phyloP scores from a whole-genome alignment of 2,888 invertebrate species.

The Tachina fera region DNA sequence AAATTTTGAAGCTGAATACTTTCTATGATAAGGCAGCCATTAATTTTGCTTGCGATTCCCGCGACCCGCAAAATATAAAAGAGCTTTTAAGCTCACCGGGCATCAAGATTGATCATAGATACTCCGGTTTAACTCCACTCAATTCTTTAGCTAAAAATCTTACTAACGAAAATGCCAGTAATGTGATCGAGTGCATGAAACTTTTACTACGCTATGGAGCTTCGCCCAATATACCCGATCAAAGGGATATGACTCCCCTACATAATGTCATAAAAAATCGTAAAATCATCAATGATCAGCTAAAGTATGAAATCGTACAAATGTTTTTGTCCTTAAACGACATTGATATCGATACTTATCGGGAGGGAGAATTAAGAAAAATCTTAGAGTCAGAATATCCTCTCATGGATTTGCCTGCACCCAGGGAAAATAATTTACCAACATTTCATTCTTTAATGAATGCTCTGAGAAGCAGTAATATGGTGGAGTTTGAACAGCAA shows the following conservation, averaged over 20 bases:
- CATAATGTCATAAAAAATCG: slow-evolving; percentile 78
- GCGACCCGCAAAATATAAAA: slow-evolving; percentile 78
- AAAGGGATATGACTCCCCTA: slow-evolving; percentile 79
- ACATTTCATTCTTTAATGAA: slow-evolving; percentile 84
- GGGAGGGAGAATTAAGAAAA: slow-evolving; percentile 80
- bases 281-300: slow-evolving; percentile 74
- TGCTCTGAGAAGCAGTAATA: slow-evolving; percentile 84
- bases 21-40: slow-evolving; percentile 79
- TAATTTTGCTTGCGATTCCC: slow-evolving; percentile 80
- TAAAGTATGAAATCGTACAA: slow-evolving; percentile 75
- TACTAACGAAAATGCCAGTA: slow-evolving; percentile 75
- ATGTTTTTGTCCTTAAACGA: slow-evolving; percentile 76
- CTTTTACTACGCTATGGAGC: slow-evolving; percentile 78
- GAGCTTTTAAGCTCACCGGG: slow-evolving; percentile 74
- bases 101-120: slow-evolving; percentile 77
- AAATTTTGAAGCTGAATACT: slow-evolving; percentile 76
- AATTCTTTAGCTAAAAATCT: slow-evolving; percentile 80
- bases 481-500: slow-evolving; percentile 84
- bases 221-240: slow-evolving; percentile 80
- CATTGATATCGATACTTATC: slow-evolving; percentile 80
- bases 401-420: slow-evolving; percentile 75
- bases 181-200: slow-evolving; percentile 77
- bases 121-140: slow-evolving; percentile 78
- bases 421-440: slow-evolving; percentile 58
- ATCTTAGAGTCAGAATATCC: slow-evolving; percentile 76